Evolutionary conservation across 2,888 invertebrate species (phyloP).

Genomic region (Deilephila elpenor): DNA sequence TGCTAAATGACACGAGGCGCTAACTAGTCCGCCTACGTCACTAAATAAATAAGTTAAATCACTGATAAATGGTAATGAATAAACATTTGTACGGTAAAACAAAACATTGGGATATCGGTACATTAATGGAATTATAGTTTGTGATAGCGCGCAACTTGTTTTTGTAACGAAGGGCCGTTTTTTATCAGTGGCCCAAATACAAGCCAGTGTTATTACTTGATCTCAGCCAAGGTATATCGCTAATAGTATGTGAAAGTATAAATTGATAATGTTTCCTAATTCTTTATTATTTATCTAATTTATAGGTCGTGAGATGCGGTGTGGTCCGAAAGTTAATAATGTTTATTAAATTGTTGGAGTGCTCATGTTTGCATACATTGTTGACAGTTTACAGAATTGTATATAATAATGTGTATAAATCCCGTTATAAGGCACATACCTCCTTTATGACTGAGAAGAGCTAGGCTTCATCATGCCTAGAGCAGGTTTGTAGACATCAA

Average conservation of each 20-base stretch:
- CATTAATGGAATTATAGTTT: neutral
- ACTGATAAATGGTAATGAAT: neutral
- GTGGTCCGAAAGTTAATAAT: too few relatives aligned
- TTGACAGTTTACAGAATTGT: too few relatives aligned
- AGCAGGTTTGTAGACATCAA: too few relatives aligned
- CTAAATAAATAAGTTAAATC: neutral
- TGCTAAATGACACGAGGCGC: too few relatives aligned
- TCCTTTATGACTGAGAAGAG: too few relatives aligned
- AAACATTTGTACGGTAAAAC: neutral
- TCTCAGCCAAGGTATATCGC: conserved; percentile 4
- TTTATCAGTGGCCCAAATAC: conserved; percentile 7
- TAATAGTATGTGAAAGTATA: conserved; percentile 3
- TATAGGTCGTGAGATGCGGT: neutral
- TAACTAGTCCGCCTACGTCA: too few relatives aligned
- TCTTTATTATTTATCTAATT: neutral
- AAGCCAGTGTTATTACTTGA: neutral
- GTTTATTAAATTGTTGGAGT: too few relatives aligned
- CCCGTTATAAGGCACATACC: too few relatives aligned
- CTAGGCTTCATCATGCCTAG: too few relatives aligned
- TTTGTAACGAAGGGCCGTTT: neutral
- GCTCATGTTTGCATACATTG: too few relatives aligned
- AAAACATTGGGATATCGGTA: neutral
- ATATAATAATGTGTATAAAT: too few relatives aligned
- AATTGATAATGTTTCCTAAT: neutral
- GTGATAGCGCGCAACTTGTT: conserved; percentile 10